Base-by-base conservation (phyloP, 2,888 invertebrate species). In the Phyllotreta cruciferae region DNA sequence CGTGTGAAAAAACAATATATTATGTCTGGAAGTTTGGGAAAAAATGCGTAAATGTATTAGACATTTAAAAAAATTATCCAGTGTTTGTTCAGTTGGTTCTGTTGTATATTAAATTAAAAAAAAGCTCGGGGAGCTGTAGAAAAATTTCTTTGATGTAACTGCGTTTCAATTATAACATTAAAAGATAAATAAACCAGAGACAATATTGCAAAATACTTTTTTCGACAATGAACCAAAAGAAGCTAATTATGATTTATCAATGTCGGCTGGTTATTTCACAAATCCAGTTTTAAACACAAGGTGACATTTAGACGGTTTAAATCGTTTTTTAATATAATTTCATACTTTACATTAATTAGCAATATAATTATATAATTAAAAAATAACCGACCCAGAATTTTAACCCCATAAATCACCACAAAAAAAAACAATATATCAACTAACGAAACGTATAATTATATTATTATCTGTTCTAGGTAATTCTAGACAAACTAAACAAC, bases 241-340 rank as follows among this genome's bases (percentile, higher is more conserved):
- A 47, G 34, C 14, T 44, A 66, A 69, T 62, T 56, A 58, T 36
- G 53, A 47, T 44, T 24, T 24, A 66, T 64, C 56, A 69, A 65
- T 62, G 61, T 60, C 56, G 56, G 56, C 64, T 38, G 50, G 64
- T 64, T 49, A 35, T 66, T 66, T 61, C 61, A 62, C 47, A 62
- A 24, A 41, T 62, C 42, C 37, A 41, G 56, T 47, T 53, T 58
- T 56, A 54, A 58, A 53, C 38, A 61, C 64, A 60, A 61, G 62
- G 62, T 62, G 56, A 56, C 56, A 56, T 50, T 56, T 62, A 14
- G 36, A 9, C 35, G 49, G 56, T 45, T n/a, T 24, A 24, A 24
- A 24, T 24, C 24, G 24, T 24, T 24, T 24, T 24, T 24, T 24
- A 24, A 24, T 24, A 24, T 24, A 24, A 24, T 24, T 24, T 24